phyloP scores from a whole-genome alignment of 2,797 vertebrate genomes.

The Chrosomus eos region DNA sequence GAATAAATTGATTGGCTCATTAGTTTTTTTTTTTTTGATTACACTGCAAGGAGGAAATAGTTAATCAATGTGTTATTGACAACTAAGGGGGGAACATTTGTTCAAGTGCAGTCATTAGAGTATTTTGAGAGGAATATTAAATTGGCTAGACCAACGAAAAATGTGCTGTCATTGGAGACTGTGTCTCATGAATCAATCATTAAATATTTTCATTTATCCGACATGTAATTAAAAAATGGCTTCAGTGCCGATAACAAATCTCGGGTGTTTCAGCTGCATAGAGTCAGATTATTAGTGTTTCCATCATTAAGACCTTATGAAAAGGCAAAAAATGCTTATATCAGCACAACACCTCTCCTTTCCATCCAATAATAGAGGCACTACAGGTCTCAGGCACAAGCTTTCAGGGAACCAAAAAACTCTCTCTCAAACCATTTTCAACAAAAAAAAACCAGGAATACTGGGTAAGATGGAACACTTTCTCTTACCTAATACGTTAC shows the following conservation, averaged over 20 bases:
- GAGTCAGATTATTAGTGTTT: slow-evolving; percentile 79
- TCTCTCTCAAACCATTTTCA: slow-evolving; percentile 18
- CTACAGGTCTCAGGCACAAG: slow-evolving; percentile 59
- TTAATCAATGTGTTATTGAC: slow-evolving; percentile 59
- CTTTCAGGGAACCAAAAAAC: slow-evolving; percentile 6
- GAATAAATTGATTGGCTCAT: slow-evolving; percentile 25
- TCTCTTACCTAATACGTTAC: slow-evolving; percentile 1
- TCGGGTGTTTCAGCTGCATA: slow-evolving; percentile 63
- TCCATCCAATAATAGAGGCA: slow-evolving; percentile 78
- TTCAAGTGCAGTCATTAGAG: slow-evolving; percentile 61
- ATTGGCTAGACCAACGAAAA: slow-evolving; percentile 64
- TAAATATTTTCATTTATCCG: slow-evolving; percentile 75
- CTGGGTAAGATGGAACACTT: not conserved
- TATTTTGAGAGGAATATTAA: slow-evolving; percentile 68
- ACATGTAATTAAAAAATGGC: slow-evolving; percentile 75
- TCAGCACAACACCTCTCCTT: slow-evolving; percentile 79
- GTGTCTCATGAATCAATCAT: slow-evolving; percentile 75
- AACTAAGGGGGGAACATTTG: slow-evolving; percentile 62
- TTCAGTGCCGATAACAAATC: slow-evolving; percentile 76
- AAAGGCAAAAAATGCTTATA: slow-evolving; percentile 79
- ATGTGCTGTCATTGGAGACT: slow-evolving; percentile 62
- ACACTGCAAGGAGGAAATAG: slow-evolving; percentile 25
- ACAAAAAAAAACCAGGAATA: slow-evolving; percentile 12
- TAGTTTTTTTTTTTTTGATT: slow-evolving; percentile 27
- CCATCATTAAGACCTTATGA: slow-evolving; percentile 67